Conservation (phyloP, 2,797 vertebrate genomes). For the Eulemur mongoz region DNA sequence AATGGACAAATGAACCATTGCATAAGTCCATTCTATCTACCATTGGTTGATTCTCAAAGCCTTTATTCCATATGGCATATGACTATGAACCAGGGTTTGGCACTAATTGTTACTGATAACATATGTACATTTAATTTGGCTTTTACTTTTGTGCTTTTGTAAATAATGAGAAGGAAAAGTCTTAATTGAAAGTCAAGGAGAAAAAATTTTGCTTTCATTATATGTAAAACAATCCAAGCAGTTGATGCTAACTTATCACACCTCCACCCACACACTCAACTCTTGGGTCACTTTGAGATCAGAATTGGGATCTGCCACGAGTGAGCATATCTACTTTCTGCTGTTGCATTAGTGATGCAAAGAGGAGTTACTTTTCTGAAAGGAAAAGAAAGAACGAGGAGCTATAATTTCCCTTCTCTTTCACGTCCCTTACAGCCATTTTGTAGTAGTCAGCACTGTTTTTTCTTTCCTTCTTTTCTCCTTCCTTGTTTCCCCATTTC, state of each 20-base stretch:
- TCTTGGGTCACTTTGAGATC: neutral
- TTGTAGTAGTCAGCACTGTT: neutral
- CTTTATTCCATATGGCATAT: neutral
- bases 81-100: neutral
- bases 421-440: neutral
- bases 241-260: neutral
- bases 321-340: neutral
- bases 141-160: neutral
- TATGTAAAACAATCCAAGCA: neutral
- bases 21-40: neutral
- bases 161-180: neutral
- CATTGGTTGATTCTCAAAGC: neutral
- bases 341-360: neutral
- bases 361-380: neutral
- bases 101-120: neutral
- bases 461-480: neutral
- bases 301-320: neutral
- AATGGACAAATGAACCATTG: neutral
- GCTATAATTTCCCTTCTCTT: neutral
- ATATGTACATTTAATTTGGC: neutral
- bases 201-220: neutral
- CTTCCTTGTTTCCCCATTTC: neutral
- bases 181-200: neutral
- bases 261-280: neutral
- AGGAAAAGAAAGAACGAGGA: neutral